Conservation (phyloP, 1,140 invertebrate genomes). For the Aphis craccivora region DNA sequence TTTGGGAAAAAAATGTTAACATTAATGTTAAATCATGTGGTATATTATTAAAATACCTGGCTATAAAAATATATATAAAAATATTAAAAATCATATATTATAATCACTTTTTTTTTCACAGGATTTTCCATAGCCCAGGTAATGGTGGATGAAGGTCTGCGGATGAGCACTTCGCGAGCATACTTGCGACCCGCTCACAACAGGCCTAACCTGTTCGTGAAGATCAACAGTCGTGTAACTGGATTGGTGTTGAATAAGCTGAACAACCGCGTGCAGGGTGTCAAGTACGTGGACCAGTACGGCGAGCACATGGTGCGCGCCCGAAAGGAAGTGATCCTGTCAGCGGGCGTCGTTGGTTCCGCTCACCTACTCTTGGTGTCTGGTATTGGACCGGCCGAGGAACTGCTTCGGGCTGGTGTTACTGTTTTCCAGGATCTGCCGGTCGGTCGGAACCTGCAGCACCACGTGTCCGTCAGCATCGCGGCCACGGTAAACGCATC, state of each 20-base stretch:
- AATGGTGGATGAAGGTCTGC: conserved; percentile 61
- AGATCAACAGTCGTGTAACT: conserved; percentile 74
- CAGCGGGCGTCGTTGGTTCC: conserved; percentile 75
- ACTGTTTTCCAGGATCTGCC: conserved; percentile 66
- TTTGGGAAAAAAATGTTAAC: not conserved
- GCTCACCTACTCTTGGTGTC: conserved; percentile 78
- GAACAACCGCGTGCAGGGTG: conserved; percentile 68
- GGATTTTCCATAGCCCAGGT: conserved; percentile 66
- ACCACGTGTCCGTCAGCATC: conserved; percentile 66
- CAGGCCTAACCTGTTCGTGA: conserved; percentile 73
- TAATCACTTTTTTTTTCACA: not conserved
- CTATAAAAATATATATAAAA: too few relatives aligned
- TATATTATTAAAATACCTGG: too few relatives aligned
- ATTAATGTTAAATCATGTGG: not conserved
- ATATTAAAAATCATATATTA: too few relatives aligned
- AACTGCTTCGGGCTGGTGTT: conserved; percentile 67
- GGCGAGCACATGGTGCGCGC: conserved; percentile 59
- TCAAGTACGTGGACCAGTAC: conserved; percentile 68
- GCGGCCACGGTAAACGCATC: conserved; percentile 64
- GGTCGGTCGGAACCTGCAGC: conserved; percentile 71
- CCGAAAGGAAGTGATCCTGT: conserved; percentile 73
- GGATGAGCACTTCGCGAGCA: conserved; percentile 66
- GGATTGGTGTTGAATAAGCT: conserved; percentile 74
- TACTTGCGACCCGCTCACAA: conserved; percentile 67
- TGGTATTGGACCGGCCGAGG: conserved; percentile 72